Evolutionary conservation across 2,888 invertebrate species (phyloP), one percentile per base, ranked within the genome.

Genomic region (Altica lythri): DNA sequence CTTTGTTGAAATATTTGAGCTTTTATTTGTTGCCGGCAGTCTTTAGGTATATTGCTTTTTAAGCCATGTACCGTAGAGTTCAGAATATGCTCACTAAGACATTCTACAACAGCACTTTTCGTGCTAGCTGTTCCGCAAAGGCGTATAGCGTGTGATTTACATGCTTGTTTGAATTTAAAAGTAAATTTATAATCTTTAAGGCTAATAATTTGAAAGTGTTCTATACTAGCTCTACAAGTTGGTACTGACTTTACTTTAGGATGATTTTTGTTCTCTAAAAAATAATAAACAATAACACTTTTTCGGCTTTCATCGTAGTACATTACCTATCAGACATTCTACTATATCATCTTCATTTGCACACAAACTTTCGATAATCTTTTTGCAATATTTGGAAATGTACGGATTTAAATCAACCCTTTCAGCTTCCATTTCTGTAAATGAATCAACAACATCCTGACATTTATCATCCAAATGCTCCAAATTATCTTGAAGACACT

Each of bases 201-300:
- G 2, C 93, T 89, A 57, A 96, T 90, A 56, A 99, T 80, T 77
- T 99, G 98, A 72, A 96, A 95, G 79, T 99, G 98, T 77, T 98
- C 97, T 43, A 99, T 89, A 56, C 95, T 94, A 27, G 92, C 91
- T 60, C 89, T 83, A 76, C 98, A 98, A 75, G 95, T 93, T 57
- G 78, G 79, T 71, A 89, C 88, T 12, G 85, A 81, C 67, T 88
- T 86, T 69, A 93, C 83, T 68, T 89, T 86, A 3, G 88, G 84
- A 67, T 92, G 89, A 74, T 93, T 93, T 78, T 98, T 98, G 73
- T 95, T 90, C 25, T 40, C 49, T 48, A 18, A 29, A 47, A n/a
- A n/a, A n/a, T n/a, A n/a, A n/a, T n/a, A 37, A 2, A 37, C n/a
- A 37, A 10, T 32, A 32, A n/a, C n/a, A n/a, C n/a, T n/a, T n/a